Base-by-base conservation (phyloP, 2,113 vertebrate species). In the Malurus elegans region DNA sequence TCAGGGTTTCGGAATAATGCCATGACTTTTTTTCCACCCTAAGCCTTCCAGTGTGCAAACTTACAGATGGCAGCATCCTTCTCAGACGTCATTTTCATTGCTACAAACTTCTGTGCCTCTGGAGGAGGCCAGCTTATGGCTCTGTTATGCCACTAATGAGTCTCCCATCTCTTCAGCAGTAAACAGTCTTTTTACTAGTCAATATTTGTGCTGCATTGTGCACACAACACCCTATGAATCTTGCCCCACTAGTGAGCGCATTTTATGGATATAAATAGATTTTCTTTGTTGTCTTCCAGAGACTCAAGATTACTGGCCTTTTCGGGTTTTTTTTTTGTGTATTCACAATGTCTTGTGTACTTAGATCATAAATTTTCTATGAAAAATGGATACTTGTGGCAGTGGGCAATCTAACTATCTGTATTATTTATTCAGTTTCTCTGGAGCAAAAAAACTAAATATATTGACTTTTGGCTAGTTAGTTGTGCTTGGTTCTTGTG, bases 31-130 rank as follows among this genome's bases (percentile, higher is more conserved):
- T 71, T 79, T 82, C 71, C 54, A 34, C 76, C 40, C 54, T 87
- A 95, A 97, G 79, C 61, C 57, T 93, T 95, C 88, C 92, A 87
- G 7, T 70, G 81, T 67, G 86, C 89, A 95, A 96, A 89, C 73
- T 93, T 97, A 95, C 95, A 98, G 96, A 97, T 97, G 96, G 89
- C 26, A 70, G 44, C 29, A 71, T 92, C 93, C 94, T 97, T 95
- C 89, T 79, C 88, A 79, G 92, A 74, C 2, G 2, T 79, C 62
- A 83, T 95, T 96, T 97, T 97, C 95, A 94, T 97, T 98, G 92
- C 83, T 84, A 72, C 78, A 75, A 97, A 97, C 87, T 97, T 97
- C 96, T 95, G 92, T 91, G 93, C 94, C 96, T 95, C 93, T 97
- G 93, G 93, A 97, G 95, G 85, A 96, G 91, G 67, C 90, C 93